A percentile compares a stretch with the other conserved stretches of the same genome.
Evolutionary conservation across 1,140 invertebrate genomes (phyloP).

Genomic region (Samia ricini): DNA sequence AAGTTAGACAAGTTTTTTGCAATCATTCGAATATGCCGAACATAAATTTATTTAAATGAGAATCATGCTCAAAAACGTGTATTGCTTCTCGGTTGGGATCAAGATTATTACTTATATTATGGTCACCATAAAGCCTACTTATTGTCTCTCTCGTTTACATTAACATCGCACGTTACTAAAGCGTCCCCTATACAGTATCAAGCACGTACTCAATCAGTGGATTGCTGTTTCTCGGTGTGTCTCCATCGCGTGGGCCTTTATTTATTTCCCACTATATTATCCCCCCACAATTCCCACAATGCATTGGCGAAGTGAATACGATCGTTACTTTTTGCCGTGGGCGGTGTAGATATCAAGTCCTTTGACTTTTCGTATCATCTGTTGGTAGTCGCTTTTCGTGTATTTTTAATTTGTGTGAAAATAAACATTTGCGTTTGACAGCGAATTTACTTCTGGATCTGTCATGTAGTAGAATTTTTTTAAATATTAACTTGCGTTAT

Average conservation of each 20-base stretch:
- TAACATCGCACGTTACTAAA: conserved; percentile 11
- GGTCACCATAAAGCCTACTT: not conserved
- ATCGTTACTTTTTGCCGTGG: not conserved
- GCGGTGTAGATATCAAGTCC: not conserved
- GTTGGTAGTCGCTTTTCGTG: not conserved
- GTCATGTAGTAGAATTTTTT: too few relatives aligned
- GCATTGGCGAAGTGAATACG: not conserved
- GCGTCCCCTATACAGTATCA: conserved; percentile 25
- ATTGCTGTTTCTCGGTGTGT: conserved; percentile 27
- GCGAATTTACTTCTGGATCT: too few relatives aligned
- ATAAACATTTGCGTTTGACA: too few relatives aligned
- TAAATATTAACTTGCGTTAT: too few relatives aligned
- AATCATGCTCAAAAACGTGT: too few relatives aligned
- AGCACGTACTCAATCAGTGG: conserved; percentile 45
- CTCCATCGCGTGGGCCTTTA: conserved; percentile 16
- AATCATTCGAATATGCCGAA: too few relatives aligned
- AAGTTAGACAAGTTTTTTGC: too few relatives aligned
- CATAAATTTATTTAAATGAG: too few relatives aligned
- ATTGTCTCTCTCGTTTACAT: not conserved
- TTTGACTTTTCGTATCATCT: not conserved
- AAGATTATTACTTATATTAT: too few relatives aligned
- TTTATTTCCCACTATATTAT: conserved; percentile 30
- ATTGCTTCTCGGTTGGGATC: too few relatives aligned
- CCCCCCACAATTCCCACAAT: conserved; percentile 19
- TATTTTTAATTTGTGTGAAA: too few relatives aligned